Percentiles rank a stretch among this genome's conserved stretches.
phyloP scores from a whole-genome alignment of 2,888 invertebrate genomes.

The Campoplex capitator region DNA sequence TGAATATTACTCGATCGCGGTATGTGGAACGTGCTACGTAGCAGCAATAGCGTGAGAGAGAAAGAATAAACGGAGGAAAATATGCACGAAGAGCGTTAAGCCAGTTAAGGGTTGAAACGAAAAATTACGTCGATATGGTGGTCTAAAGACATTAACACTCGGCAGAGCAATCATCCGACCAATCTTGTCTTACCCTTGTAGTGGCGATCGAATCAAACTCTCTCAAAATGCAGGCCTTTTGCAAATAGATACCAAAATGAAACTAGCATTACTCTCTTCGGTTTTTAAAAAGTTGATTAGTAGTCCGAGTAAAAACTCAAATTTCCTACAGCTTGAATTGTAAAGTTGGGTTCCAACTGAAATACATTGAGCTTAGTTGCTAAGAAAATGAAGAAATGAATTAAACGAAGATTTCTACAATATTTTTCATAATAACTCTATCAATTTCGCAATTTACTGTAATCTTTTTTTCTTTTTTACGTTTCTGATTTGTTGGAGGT shows the following conservation, averaged over 20 bases:
- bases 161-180: conserved; percentile 16
- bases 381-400: not conserved
- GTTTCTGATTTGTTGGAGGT: not conserved
- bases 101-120: conserved; percentile 3
- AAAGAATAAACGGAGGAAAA: not conserved
- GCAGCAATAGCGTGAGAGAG: not conserved
- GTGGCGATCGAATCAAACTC: no score
- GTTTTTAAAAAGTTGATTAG: not conserved
- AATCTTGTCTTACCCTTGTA: conserved; percentile 3
- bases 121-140: conserved; percentile 23
- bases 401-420: not conserved
- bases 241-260: not conserved
- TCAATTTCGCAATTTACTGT: not conserved
- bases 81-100: not conserved
- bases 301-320: not conserved
- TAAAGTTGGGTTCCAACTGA: not conserved
- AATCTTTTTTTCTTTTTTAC: not conserved
- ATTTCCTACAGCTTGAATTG: not conserved
- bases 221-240: not conserved
- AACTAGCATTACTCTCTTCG: not conserved
- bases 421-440: not conserved
- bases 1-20: conserved; percentile 56
- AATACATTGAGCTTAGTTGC: not conserved
- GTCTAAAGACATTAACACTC: conserved; percentile 20
- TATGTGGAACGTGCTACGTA: conserved; percentile 42